Base-by-base conservation (phyloP, 2,797 vertebrate genomes). In the Labroides dimidiatus region DNA sequence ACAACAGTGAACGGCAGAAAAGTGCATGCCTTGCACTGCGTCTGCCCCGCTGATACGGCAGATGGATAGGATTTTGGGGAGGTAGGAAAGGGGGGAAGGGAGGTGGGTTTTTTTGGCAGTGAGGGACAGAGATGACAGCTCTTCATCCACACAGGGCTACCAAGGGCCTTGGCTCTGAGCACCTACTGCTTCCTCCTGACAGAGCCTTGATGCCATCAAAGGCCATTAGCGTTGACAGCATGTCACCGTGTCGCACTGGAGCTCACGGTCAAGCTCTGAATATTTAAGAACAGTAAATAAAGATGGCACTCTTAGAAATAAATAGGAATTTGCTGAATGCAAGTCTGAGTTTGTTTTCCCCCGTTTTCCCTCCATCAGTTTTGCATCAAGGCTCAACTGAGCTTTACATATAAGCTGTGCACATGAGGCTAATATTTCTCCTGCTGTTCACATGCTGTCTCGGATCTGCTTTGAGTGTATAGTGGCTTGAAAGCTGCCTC, bases 121-220 rank as follows among this genome's bases (percentile, higher is more conserved):
- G 64, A 85, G 82, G 84, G 84, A 77, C 84, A 42, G 75, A 78
- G 78, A 86, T 91, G 88, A 91, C 90, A 91, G 89, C 82, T 89
- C 82, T 71, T 74, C 72, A 64, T 87, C 88, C 73, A 55, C 78
- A 75, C 81, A 88, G 85, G 83, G 71, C 89, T 76, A 81, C 88
- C 63, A 36, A 75, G 80, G 83, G 79, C 88, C 80, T 81, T 81
- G 77, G 86, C 84, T 88, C 75, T 82, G 80, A 88, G 90, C 81
- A 84, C 71, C 80, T 78, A 77, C 75, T 81, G 82, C 84, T 77
- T 86, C 84, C 82, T 78, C 77, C 77, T 87, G 90, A 90, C 90
- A 87, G 80, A 75, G 67, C 76, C 79, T 83, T 83, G 87, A 92
- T 89, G 87, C 87, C 84, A 86, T 89, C 84, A 85, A 59, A 82